phyloP scores from a whole-genome alignment of 2,888 invertebrate genomes.

The Lycocerus yunnanus region DNA sequence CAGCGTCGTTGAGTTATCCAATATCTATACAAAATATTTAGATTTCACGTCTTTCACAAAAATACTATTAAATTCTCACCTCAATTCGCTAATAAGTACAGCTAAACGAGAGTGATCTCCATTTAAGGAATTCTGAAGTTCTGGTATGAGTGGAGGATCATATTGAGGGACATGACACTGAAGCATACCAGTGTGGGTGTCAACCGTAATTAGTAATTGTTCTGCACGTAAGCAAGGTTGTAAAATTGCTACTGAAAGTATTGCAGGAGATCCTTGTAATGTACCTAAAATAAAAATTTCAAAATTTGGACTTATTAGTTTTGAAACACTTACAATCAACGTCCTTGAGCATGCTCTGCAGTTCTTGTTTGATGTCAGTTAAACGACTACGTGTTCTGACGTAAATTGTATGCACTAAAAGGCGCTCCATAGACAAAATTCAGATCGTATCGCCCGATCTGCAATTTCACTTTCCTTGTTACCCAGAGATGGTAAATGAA shows the following conservation, averaged over 20 bases:
- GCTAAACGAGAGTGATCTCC: constrained; percentile 72
- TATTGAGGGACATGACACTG: constrained; percentile 93
- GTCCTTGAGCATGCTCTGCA: constrained; percentile 72
- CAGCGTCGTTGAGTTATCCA: constrained; percentile 93
- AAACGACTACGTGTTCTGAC: constrained; percentile 85
- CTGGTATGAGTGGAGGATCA: constrained; percentile 78
- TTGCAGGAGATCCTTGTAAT: constrained; percentile 90
- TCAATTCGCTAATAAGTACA: constrained; percentile 69
- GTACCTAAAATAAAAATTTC: constrained; percentile 63
- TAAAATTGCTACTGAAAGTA: constrained; percentile 87
- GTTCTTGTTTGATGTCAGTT: constrained; percentile 78
- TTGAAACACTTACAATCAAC: constrained; percentile 67
- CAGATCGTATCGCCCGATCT: constrained; percentile 81
- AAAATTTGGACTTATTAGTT: neutral
- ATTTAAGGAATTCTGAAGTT: constrained; percentile 81
- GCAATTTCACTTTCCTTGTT: constrained; percentile 71
- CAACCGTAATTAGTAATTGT: constrained; percentile 89
- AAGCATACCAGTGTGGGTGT: constrained; percentile 91
- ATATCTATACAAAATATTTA: constrained; percentile 59
- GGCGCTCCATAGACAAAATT: constrained; percentile 94
- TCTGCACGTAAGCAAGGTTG: constrained; percentile 91
- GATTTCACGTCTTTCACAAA: neutral
- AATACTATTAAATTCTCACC: constrained; percentile 36
- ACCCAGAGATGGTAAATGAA: constrained; percentile 71
- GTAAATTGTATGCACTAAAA: constrained; percentile 94